A percentile compares a stretch with the other conserved stretches of the same genome.
phyloP scores from a whole-genome alignment of 2,113 vertebrate species.

The Ceyx melanurus region DNA sequence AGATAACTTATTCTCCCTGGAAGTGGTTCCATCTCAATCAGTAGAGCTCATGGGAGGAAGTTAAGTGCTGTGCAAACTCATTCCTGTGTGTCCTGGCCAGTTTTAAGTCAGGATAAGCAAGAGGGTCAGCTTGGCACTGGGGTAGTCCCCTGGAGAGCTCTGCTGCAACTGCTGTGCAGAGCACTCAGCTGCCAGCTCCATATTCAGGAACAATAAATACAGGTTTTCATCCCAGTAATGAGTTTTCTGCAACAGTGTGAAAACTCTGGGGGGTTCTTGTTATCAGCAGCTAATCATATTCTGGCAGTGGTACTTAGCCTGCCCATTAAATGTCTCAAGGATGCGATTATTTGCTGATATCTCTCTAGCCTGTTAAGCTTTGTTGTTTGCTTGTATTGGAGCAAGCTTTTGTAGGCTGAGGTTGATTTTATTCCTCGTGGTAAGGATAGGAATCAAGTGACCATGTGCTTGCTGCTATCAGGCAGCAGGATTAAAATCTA shows the following conservation, averaged over 20 bases:
- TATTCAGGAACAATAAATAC: constrained; percentile 7
- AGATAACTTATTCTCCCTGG: background rate
- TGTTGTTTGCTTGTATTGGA: background rate
- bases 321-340: constrained; percentile 31
- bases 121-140: background rate
- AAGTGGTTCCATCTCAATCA: background rate
- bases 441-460: constrained; percentile 32
- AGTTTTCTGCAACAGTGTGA: constrained; percentile 37
- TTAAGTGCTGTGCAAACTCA: background rate
- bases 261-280: constrained; percentile 43
- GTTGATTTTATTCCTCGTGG: constrained; percentile 1
- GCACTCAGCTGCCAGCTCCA: background rate
- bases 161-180: background rate
- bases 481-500: background rate
- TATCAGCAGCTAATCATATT: constrained; percentile 61
- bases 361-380: constrained; percentile 7
- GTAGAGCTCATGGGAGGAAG: background rate
- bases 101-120: background rate
- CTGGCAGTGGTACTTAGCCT: background rate
- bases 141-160: background rate
- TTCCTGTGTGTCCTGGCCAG: background rate
- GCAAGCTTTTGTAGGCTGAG: constrained; percentile 1
- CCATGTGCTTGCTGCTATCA: background rate
- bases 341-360: constrained; percentile 64
- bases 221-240: constrained; percentile 9